These are phyloP conservation scores for Hylyphantes graminicola DNA, from an alignment of 1,140 invertebrate species.

Conservation along the genomic window DNA sequence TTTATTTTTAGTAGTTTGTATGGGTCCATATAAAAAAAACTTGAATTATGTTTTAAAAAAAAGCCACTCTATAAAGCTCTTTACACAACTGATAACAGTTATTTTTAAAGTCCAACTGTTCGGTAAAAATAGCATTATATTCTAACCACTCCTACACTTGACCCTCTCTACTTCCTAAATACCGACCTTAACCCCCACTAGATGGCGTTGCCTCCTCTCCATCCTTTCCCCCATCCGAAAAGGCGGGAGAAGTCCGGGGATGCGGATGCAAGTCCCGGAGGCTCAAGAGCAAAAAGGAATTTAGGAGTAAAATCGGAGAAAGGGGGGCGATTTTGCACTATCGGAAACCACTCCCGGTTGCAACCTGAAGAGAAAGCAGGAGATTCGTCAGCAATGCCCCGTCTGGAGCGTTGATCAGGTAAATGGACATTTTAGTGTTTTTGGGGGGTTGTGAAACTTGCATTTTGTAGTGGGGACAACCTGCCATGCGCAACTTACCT, in stretches of 20 bases:
- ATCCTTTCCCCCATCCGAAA: conserved; percentile 11
- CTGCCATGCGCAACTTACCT: background rate
- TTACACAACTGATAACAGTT: no score
- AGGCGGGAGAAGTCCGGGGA: conserved; percentile 40
- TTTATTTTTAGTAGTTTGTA: no score
- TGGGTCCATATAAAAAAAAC: no score
- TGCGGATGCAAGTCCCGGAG: conserved; percentile 38
- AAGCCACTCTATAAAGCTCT: no score
- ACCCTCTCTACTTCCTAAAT: no score
- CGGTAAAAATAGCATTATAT: no score
- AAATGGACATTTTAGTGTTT: conserved; percentile 12
- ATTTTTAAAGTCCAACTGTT: no score
- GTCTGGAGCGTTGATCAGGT: conserved; percentile 57
- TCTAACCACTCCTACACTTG: no score
- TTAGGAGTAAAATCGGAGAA: conserved; percentile 10
- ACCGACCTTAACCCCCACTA: background rate
- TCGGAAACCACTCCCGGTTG: background rate
- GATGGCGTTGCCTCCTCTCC: conserved; percentile 28
- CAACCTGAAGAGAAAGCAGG: conserved; percentile 48
- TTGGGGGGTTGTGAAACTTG: background rate
- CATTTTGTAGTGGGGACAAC: background rate
- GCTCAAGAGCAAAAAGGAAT: conserved; percentile 38
- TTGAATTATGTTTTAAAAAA: no score
- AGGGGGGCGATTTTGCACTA: background rate
- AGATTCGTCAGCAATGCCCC: conserved; percentile 32